Percentiles rank a stretch among this genome's conserved stretches.
phyloP scores from a whole-genome alignment of 2,113 vertebrate genomes.

The Datnioides undecimradiatus region DNA sequence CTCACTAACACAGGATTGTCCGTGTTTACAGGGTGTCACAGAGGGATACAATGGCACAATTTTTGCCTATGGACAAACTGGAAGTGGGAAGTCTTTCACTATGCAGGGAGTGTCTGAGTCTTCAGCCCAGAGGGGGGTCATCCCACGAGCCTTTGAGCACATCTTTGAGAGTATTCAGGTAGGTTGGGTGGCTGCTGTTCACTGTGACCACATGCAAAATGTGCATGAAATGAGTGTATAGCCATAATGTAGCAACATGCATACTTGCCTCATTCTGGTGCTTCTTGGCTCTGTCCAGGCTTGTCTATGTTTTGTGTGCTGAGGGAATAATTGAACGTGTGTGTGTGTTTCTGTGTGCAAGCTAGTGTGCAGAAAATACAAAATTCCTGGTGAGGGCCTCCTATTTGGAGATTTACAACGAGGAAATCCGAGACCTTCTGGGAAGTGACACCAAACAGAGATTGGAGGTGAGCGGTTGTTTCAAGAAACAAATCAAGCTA shows the following conservation, averaged over 20 bases:
- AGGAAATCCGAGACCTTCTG: conserved; percentile 89
- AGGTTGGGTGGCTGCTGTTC: neutral
- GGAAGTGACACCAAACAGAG: conserved; percentile 91
- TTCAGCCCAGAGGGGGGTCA: conserved; percentile 86
- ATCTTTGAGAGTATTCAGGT: conserved; percentile 93
- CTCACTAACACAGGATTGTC: neutral
- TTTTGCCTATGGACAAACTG: conserved; percentile 93
- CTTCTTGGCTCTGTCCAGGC: neutral
- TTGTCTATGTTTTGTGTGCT: neutral
- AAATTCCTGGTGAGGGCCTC: conserved; percentile 91
- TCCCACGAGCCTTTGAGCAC: conserved; percentile 91
- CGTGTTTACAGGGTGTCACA: conserved; percentile 85
- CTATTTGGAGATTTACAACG: conserved; percentile 93
- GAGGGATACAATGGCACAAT: conserved; percentile 95
- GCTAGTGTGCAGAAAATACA: conserved; percentile 90
- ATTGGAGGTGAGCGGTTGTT: conserved; percentile 86
- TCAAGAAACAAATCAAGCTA: conserved; percentile 1
- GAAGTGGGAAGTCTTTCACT: conserved; percentile 94
- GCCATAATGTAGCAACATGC: neutral
- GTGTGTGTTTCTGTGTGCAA: conserved; percentile 40
- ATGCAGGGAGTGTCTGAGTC: conserved; percentile 89
- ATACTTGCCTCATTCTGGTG: neutral
- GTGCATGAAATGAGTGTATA: neutral
- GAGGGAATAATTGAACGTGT: neutral
- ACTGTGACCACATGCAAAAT: neutral